phyloP scores from a whole-genome alignment of 2,797 vertebrate species.

The Eupleurogrammus muticus region DNA sequence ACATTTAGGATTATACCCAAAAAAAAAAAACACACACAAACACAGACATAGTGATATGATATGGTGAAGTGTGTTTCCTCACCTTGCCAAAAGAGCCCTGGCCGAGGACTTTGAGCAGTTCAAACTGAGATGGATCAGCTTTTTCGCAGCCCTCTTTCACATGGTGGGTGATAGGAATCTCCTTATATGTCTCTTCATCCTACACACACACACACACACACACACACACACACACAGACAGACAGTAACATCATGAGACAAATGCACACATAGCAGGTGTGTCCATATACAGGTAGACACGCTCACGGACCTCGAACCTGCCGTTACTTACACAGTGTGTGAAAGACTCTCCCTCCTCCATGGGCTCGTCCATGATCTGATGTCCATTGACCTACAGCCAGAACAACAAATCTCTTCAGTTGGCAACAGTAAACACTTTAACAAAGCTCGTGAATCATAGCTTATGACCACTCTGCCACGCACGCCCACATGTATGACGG shows the following conservation, averaged over 20 bases:
- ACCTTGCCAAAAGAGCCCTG: constrained; percentile 99
- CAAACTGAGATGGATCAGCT: constrained; percentile 96
- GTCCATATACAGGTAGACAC: not conserved
- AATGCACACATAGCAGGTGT: not conserved
- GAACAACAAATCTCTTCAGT: constrained; percentile 56
- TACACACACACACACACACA: constrained; percentile 64
- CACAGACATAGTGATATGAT: not conserved
- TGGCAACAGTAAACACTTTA: constrained; percentile 48
- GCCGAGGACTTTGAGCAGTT: constrained; percentile 97
- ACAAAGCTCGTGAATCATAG: constrained; percentile 55
- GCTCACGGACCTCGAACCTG: not conserved
- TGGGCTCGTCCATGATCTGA: constrained; percentile 96
- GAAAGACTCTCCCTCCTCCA: constrained; percentile 95
- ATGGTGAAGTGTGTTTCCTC: constrained; percentile 53
- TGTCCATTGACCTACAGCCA: constrained; percentile 91
- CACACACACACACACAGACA: constrained; percentile 52
- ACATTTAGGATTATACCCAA: constrained; percentile 1
- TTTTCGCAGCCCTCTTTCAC: constrained; percentile 99
- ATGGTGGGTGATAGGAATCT: constrained; percentile 97
- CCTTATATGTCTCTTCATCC: constrained; percentile 94
- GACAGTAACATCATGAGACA: constrained; percentile 22
- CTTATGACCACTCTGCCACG: constrained; percentile 57
- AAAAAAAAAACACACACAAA: not conserved
- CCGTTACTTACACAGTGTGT: constrained; percentile 91
- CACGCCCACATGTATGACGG: constrained; percentile 75